Evolutionary conservation across 1,140 invertebrate genomes (phyloP), one percentile per base, ranked within the genome.

Genomic region (Heliothis subflexa): DNA sequence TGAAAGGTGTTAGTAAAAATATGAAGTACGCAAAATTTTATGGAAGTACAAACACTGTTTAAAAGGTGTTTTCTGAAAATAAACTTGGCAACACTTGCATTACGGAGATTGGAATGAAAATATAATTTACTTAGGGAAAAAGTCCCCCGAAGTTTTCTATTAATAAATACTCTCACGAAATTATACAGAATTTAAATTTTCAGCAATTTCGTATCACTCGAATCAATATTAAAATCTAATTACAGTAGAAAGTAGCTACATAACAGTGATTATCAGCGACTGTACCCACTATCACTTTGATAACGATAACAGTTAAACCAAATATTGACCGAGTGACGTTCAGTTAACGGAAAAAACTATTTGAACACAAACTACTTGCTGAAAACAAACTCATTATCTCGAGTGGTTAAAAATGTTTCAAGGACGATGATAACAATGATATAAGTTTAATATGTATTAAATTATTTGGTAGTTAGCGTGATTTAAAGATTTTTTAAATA

Each of bases 251-350:
- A 52, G 3, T 52, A 52, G 33, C 50, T 14, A 52, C 13, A 28
- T 2, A 61, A 78, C 59, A 25, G 49, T 55, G 61, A 74, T 68
- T 78, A 2, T 13, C 10, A 18, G 7, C 57, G 68, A 73, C 21
- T 45, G 52, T 81, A 83, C 82, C 3, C 68, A 52, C 18, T 83
- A 81, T 81, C 79, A 77, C 16, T 33, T 49, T 55, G 74, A 78
- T 81, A 77, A 72, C 50, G 70, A 78, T 78, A 79, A 73, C 55
- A 68, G 49, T n/a, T 71, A 79, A 78, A 81, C 68, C 62, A 81
- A 83, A 83, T 83, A 81, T 83, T 83, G 62, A 79, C 79, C 13
- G 33, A 73, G 45, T 83, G 82, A 83, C 82, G 82, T 66, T 59
- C 47, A 68, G 55, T 28, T 47, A 62, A 73, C 55, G 68, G 49